Evolutionary conservation across 2,113 vertebrate genomes (phyloP), one percentile per base, ranked within the genome.

Genomic region (Hippocampus mohnikei): DNA sequence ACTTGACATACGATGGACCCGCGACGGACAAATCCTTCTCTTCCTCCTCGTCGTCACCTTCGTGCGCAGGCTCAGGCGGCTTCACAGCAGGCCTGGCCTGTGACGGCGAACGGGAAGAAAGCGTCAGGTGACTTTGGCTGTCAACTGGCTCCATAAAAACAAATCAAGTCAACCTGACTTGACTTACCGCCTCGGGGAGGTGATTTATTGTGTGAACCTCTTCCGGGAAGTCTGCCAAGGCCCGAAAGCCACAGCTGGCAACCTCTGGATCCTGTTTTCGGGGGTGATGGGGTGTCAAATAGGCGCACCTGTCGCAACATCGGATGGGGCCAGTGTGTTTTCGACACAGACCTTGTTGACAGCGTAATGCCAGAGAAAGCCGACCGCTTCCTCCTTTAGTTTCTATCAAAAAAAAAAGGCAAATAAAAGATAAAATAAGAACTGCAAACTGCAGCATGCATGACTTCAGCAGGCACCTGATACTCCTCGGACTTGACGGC

Each of bases 311-410:
- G 15, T 60, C 58, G 8, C 58, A 37, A 60, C 2, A 20, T 60
- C 1, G 7, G 2, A 33, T 33, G 8, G 6, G 16, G 58, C 27
- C 27, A 2, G 7, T 40, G n/a, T 55, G 12, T 44, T 33, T 6
- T 63, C 37, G 10, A 40, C 20, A 85, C 77, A 48, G 83, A 97
- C 96, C 93, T 95, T 85, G 66, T 85, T 95, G 60, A 92, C 85
- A 58, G 95, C 91, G 15, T 96, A 94, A 62, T 56, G 93, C 97
- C 97, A 99, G 9, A 99, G 93, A 59, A 96, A 91, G 78, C 89
- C 93, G 79, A 98, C 84, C 66, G 93, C 91, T 84, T 98, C 92
- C 67, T 89, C 89, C 90, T 93, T 96, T 72, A 98, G 94, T 87
- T 94, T 96, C 97, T 99, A 86, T 1, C 75, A 64, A 79, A 78